Evolutionary conservation across 2,797 vertebrate genomes (phyloP), one percentile per base, ranked within the genome.

Genomic region (Alfaro cultratus): DNA sequence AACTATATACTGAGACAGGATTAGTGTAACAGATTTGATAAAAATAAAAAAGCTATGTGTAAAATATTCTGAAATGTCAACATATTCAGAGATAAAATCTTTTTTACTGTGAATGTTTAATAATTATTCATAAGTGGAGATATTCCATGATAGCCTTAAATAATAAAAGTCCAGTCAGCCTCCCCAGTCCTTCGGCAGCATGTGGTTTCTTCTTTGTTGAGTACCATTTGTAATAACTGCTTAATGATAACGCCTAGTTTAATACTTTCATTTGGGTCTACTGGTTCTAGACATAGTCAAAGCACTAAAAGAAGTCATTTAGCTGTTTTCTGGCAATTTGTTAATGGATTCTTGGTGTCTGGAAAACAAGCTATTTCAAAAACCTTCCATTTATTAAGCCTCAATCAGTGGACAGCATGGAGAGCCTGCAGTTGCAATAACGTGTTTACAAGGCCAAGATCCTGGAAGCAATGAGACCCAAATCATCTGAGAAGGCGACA

Each of bases 401-500:
- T 11, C 51, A 26, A 10, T 53, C 2, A 23, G 9, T 26, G n/a
- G 51, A 68, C 18, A 8, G 68, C 57, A 70, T 45, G n/a, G 55
- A 57, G 70, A 73, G 62, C 67, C 49, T 34, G 12, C 60, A 49
- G 53, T 34, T 51, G 57, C 46, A 71, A 29, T n/a, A 76, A 23
- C 10, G 8, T 51, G 23, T 76, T 64, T 74, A 83, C 39, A 67
- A 21, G 47, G n/a, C 73, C 26, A 23, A 55, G 57, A 55, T 86
- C 57, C 67, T 72, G 8, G 45, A 73, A 87, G 77, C 77, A 83
- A 79, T 62, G 57, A 57, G 53, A 51, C 23, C 49, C 75, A 79
- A 57, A 75, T 78, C 47, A 45, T 79, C 64, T 68, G 75, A 85
- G 55, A 41, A 45, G 55, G 78, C 53, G 47, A 83, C 67, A 29